Conservation (phyloP, 2,888 invertebrate species). For the Drosophila merina region DNA sequence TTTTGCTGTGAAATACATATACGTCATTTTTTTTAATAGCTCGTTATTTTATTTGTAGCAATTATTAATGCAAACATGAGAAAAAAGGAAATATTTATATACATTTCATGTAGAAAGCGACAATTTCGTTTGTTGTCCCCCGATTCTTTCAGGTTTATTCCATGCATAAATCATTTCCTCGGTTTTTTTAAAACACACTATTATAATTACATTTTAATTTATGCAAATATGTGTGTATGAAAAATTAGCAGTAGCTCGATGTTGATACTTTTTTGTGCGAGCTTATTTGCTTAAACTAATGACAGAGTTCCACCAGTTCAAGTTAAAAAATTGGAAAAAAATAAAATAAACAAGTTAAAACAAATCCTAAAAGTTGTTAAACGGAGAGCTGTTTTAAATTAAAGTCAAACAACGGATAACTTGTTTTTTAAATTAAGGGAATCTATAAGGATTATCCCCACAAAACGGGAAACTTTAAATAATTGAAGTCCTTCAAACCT, state of each 20-base stretch:
- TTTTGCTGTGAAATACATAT: slow-evolving; percentile 25
- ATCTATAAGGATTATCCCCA: neutral
- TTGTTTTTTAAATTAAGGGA: slow-evolving; percentile 32
- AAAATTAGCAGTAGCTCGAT: slow-evolving; percentile 62
- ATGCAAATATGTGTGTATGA: slow-evolving; percentile 65
- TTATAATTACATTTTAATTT: slow-evolving; percentile 79
- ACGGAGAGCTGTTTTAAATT: slow-evolving; percentile 9
- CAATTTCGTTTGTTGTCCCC: slow-evolving; percentile 58
- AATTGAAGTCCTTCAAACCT: no score
- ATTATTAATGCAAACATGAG: slow-evolving; percentile 74
- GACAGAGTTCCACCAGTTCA: slow-evolving; percentile 49
- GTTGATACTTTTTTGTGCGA: slow-evolving; percentile 18
- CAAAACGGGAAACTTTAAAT: no score
- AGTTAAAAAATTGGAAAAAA: slow-evolving; percentile 4
- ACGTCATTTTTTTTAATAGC: slow-evolving; percentile 58
- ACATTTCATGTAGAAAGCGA: slow-evolving; percentile 35
- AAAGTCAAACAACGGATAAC: slow-evolving; percentile 22
- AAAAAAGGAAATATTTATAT: slow-evolving; percentile 43
- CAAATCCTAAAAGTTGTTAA: slow-evolving; percentile 24
- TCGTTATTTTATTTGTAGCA: slow-evolving; percentile 76
- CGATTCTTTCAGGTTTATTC: slow-evolving; percentile 66
- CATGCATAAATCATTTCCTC: slow-evolving; percentile 73
- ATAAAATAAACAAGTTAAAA: slow-evolving; percentile 16
- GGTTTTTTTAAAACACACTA: slow-evolving; percentile 58
- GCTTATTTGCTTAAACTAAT: slow-evolving; percentile 65